Base-by-base conservation (phyloP, 2,888 invertebrate species). In the Tipula unca region DNA sequence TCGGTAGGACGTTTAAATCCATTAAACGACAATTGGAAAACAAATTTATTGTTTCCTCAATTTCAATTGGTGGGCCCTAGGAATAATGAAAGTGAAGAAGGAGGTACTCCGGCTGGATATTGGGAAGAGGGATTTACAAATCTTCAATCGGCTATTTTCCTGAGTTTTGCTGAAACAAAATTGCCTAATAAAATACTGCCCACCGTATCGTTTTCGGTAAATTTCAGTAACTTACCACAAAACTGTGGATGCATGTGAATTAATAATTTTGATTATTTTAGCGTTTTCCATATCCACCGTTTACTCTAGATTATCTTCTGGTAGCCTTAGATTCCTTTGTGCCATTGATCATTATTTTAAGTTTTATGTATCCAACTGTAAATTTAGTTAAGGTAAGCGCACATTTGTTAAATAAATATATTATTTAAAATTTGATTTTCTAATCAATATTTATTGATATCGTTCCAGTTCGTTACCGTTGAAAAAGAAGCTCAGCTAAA, bases 351-450 rank as follows among this genome's bases (percentile, higher is more conserved):
- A 91, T 97, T 32, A 92, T 96, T 90, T 91, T 97, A 17, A 95
- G 96, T 89, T 97, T 96, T 89, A 94, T 95, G 85, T 96, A 96
- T 89, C 94, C 95, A 0, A 94, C 95, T 85, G 94, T 96, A n/a
- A 96, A 95, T 88, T 95, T 95, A 48, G 94, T 95, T 0, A 94
- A 95, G 90, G 93, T 90, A 86, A 29, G 10, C 4, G 32, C 32
- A 32, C 10, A 39, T 39, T 39, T 8, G 32, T 32, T 4, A 32
- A 39, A 39, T 32, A 32, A 1, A 13, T 39, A 84, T 13, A 32
- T n/a, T n/a, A n/a, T n/a, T n/a, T n/a, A n/a, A 29, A 35, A 17
- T 35, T 17, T 10, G 10, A 4, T 17, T 1, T 48, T 17, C 48
- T 48, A 4, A 48, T 32, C 42, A 69, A 10, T 85, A 54, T 25